Evolutionary conservation across 2,113 vertebrate species (phyloP).

Genomic region (Tachysurus vachellii): DNA sequence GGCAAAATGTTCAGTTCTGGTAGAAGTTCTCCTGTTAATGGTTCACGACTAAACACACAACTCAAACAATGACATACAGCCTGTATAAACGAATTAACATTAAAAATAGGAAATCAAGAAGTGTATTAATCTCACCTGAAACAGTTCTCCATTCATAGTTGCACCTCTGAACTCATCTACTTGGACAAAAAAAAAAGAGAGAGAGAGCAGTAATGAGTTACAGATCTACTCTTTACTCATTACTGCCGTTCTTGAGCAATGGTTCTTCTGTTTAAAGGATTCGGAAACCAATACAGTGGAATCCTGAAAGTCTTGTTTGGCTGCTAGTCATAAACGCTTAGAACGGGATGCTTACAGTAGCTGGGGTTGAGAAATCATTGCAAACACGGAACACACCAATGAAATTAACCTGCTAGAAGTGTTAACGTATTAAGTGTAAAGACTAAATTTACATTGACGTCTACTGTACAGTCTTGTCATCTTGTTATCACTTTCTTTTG

Average conservation of each 20-base stretch:
- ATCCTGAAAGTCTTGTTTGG: conserved; percentile 68
- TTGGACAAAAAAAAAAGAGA: conserved; percentile 17
- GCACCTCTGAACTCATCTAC: conserved; percentile 80
- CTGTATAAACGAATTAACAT: not conserved
- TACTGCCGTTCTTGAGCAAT: conserved; percentile 12
- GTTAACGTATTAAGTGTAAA: not conserved
- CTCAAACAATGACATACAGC: not conserved
- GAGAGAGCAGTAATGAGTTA: not conserved
- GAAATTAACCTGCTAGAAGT: not conserved
- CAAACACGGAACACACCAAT: not conserved
- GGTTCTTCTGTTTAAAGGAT: not conserved
- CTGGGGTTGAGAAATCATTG: not conserved
- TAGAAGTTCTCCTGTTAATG: not conserved
- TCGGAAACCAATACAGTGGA: conserved; percentile 41
- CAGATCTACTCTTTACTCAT: not conserved
- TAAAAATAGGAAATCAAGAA: not conserved
- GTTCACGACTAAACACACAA: not conserved
- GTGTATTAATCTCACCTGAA: conserved; percentile 76
- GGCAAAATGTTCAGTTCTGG: not conserved
- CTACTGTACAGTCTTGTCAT: not conserved
- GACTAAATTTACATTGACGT: not conserved
- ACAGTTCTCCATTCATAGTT: conserved; percentile 87
- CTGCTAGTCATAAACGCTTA: not conserved
- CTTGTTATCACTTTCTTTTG: not conserved
- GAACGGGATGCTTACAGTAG: not conserved